phyloP scores from a whole-genome alignment of 1,140 invertebrate species.

The Penaeus japonicus region DNA sequence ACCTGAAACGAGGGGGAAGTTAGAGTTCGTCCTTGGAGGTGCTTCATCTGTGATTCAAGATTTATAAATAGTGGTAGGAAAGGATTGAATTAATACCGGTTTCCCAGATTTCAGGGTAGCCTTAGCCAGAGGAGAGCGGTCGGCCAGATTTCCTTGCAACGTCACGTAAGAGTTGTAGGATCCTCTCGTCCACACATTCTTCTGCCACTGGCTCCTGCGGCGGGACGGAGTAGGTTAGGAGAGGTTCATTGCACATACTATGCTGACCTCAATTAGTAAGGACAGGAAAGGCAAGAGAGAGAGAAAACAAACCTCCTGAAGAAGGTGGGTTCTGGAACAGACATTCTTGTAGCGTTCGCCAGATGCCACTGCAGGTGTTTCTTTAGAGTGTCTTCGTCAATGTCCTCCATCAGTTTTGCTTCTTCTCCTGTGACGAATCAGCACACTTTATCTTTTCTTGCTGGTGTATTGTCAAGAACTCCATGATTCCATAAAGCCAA shows the following conservation, averaged over 20 bases:
- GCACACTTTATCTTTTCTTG: neutral
- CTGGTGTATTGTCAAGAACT: neutral
- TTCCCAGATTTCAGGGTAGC: neutral
- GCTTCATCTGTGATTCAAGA: too few species aligned
- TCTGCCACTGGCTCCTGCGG: neutral
- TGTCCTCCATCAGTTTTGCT: neutral
- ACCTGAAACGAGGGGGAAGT: too few species aligned
- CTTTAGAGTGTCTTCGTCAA: neutral
- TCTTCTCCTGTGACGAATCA: neutral
- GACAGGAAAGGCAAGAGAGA: neutral
- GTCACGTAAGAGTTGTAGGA: neutral
- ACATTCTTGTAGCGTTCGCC: neutral
- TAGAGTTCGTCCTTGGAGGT: too few species aligned
- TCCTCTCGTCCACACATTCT: neutral
- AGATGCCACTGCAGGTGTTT: neutral
- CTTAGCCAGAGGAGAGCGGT: too few species aligned
- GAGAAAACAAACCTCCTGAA: neutral
- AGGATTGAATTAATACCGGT: neutral
- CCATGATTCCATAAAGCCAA: neutral
- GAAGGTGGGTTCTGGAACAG: neutral
- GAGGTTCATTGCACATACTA: too few species aligned
- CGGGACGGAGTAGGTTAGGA: too few species aligned
- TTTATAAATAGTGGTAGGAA: too few species aligned
- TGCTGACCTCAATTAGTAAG: too few species aligned
- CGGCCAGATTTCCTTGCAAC: neutral